These are phyloP conservation scores for Frankliniella intonsa DNA, from an alignment of 2,888 invertebrate genomes.

Conservation along the genomic window DNA sequence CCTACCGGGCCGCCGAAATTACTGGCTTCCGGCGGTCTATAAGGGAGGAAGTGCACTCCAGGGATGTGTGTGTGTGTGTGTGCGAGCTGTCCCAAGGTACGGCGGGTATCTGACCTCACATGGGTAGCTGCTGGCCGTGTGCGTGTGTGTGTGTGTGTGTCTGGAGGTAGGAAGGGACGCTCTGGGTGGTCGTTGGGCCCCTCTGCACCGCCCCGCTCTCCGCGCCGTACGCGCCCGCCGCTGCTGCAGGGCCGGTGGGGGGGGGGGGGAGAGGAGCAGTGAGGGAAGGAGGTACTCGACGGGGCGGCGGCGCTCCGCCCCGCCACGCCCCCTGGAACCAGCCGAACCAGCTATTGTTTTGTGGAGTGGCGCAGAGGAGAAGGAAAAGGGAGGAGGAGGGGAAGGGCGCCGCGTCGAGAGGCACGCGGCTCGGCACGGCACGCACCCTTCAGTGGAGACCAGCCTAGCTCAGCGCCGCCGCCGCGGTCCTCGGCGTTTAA, in stretches of 20 bases:
- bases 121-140: background rate
- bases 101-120: background rate
- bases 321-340: background rate
- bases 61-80: background rate
- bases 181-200: background rate
- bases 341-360: slow-evolving; percentile 10
- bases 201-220: background rate
- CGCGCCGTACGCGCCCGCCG: background rate
- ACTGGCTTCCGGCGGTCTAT: too few relatives aligned
- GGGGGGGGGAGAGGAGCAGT: background rate
- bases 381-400: background rate
- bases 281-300: slow-evolving; percentile 19
- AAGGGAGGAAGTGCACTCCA: too few relatives aligned
- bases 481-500: too few relatives aligned
- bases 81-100: background rate
- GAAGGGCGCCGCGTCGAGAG: background rate
- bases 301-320: background rate
- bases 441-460: background rate
- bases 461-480: too few relatives aligned
- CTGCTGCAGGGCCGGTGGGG: background rate
- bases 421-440: background rate
- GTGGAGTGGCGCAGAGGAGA: background rate
- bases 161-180: background rate
- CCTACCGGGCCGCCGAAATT: too few relatives aligned
- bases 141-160: background rate